phyloP scores from a whole-genome alignment of 2,888 invertebrate species.

The Trilocha varians region DNA sequence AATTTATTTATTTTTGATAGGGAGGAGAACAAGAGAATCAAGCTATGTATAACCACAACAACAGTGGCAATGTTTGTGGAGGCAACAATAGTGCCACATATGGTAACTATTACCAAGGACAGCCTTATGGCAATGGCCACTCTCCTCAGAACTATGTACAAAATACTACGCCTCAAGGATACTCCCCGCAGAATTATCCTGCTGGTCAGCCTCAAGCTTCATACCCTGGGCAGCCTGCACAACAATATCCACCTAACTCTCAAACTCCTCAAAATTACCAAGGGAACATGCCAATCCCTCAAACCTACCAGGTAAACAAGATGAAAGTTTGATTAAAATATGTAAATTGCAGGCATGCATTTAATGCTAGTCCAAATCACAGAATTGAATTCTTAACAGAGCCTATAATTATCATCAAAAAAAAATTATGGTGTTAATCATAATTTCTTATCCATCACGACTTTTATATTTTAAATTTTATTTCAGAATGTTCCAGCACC shows the following conservation, averaged over 20 bases:
- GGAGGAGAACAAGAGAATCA: conserved; percentile 63
- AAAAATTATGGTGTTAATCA: too few species aligned
- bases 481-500: conserved; percentile 51
- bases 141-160: conserved; percentile 59
- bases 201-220: conserved; percentile 42
- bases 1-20: conserved; percentile 26
- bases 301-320: conserved; percentile 65
- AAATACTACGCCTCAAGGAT: conserved; percentile 53
- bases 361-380: too few species aligned
- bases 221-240: conserved; percentile 48
- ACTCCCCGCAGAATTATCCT: conserved; percentile 53
- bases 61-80: conserved; percentile 35
- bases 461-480: not conserved
- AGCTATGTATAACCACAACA: conserved; percentile 60
- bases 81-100: conserved; percentile 27
- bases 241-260: conserved; percentile 55
- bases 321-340: too few species aligned
- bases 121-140: conserved; percentile 62
- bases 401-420: too few species aligned
- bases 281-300: conserved; percentile 59
- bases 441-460: too few species aligned
- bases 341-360: too few species aligned
- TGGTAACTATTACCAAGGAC: conserved; percentile 64
- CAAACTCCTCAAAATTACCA: conserved; percentile 59
- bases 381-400: too few species aligned